Conservation (phyloP, 2,113 vertebrate genomes). For the Equus quagga region DNA sequence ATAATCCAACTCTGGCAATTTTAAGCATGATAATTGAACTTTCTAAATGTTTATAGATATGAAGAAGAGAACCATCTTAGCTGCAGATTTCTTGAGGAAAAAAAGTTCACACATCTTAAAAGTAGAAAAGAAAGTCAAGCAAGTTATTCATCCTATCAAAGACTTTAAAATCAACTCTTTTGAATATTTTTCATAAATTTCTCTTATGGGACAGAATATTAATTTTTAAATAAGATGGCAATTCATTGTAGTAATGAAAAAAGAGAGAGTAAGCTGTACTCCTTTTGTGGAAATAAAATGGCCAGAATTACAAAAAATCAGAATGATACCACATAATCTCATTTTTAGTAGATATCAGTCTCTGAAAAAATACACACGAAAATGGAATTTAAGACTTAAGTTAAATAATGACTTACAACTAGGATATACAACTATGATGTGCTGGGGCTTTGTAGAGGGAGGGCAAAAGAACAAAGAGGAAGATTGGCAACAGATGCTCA, state of each 20-base stretch:
- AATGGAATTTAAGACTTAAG: background rate
- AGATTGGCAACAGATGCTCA: too few relatives aligned
- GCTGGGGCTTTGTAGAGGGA: too few relatives aligned
- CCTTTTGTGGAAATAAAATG: background rate
- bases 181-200: background rate
- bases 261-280: background rate
- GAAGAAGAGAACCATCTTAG: constrained; percentile 65
- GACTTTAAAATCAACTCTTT: background rate
- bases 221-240: constrained; percentile 54
- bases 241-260: constrained; percentile 54
- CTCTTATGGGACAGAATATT: background rate
- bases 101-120: constrained; percentile 51
- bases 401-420: background rate
- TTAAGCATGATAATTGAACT: constrained; percentile 62
- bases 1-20: constrained; percentile 45
- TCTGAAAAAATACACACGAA: background rate
- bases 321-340: background rate
- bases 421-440: too few relatives aligned
- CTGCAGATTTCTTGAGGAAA: background rate
- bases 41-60: constrained; percentile 70
- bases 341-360: background rate
- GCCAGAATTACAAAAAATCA: constrained; percentile 9
- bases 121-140: constrained; percentile 20
- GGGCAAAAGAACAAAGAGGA: too few relatives aligned
- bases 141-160: constrained; percentile 57